phyloP scores from a whole-genome alignment of 2,113 vertebrate species.

The Emydocephalus ijimae region DNA sequence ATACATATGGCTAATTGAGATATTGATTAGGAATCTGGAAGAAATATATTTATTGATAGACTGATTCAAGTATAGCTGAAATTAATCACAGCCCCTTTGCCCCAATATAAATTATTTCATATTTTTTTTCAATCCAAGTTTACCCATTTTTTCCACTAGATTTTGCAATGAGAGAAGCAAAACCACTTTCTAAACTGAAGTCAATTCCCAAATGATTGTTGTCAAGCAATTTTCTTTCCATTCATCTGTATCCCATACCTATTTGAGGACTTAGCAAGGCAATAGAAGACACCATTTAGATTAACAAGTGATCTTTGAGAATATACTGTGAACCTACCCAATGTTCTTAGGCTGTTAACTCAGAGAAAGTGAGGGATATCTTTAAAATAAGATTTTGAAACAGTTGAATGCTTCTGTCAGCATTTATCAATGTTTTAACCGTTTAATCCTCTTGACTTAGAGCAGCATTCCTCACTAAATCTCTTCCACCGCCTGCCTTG shows the following conservation, averaged over 20 bases:
- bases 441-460: constrained; percentile 51
- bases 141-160: background rate
- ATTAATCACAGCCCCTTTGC: background rate
- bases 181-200: background rate
- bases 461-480: constrained; percentile 74
- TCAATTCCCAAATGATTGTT: background rate
- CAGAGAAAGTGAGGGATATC: background rate
- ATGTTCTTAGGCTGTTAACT: background rate
- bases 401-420: background rate
- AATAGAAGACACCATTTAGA: background rate
- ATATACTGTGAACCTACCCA: background rate
- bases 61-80: background rate
- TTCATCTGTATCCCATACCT: background rate
- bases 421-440: constrained; percentile 18
- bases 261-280: background rate
- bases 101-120: background rate
- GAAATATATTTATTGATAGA: background rate
- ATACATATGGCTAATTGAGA: background rate
- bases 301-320: background rate
- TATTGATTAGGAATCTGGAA: background rate
- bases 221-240: background rate
- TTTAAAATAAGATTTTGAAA: background rate
- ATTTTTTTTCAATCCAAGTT: background rate
- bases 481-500: constrained; percentile 61
- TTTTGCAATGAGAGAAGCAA: background rate